A percentile compares a stretch with the other conserved stretches of the same genome.
Conservation (phyloP, 2,888 invertebrate genomes). For the Rhamphomyia laevipes region DNA sequence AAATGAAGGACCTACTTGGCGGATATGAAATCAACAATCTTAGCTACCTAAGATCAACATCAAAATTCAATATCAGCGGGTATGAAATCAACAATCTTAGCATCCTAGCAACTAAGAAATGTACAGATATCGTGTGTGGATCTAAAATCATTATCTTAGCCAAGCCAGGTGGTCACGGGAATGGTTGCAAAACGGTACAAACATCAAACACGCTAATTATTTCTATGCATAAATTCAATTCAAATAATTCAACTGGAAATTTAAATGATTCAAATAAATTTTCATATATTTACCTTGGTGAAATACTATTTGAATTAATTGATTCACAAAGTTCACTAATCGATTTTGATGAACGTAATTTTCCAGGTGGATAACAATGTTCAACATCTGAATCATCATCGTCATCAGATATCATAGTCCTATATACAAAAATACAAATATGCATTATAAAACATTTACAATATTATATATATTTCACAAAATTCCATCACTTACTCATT, state of each 20-base stretch:
- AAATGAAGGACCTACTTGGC: too few relatives aligned
- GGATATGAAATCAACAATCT: too few relatives aligned
- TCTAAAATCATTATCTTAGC: too few relatives aligned
- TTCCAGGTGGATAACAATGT: conserved; percentile 47
- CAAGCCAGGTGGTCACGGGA: too few relatives aligned
- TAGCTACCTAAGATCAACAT: too few relatives aligned
- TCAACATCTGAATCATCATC: conserved; percentile 51
- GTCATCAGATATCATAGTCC: conserved; percentile 40
- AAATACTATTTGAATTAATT: conserved; percentile 27
- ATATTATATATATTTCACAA: neutral
- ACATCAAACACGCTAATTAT: conserved; percentile 5
- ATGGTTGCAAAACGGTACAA: conserved; percentile 1
- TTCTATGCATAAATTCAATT: conserved; percentile 1
- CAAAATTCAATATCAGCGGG: too few relatives aligned
- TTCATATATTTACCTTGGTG: conserved; percentile 19
- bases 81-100: too few relatives aligned
- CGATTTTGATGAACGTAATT: conserved; percentile 52
- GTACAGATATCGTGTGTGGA: conserved; percentile 12
- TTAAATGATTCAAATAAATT: neutral
- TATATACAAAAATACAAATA: conserved; percentile 8
- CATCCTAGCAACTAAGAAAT: too few relatives aligned
- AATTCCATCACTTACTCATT: conserved; percentile 37
- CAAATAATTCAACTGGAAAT: neutral
- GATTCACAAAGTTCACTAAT: conserved; percentile 55
- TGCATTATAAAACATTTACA: neutral